Base-by-base conservation (phyloP, 2,113 vertebrate species). In the Natator depressus region DNA sequence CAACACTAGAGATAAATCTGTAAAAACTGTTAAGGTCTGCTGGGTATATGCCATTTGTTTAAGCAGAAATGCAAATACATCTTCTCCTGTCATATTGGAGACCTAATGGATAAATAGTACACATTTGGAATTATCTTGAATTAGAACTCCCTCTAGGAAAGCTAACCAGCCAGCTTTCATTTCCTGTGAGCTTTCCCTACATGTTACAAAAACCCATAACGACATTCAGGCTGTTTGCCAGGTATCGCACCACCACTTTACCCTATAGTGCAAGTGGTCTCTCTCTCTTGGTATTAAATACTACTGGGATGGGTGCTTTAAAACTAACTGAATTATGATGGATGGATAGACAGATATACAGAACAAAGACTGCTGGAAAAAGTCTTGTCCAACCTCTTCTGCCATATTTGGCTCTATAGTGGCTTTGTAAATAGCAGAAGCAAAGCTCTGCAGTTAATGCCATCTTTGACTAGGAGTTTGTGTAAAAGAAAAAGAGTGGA, bases 321-420 rank as follows among this genome's bases (percentile, higher is more conserved):
- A 50, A 80, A 84, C 75, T 82, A 84, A 89, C 85, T 82, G 94
- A 88, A 35, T 93, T 82, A 82, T 0, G 42, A 76, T 46, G 72
- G 38, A 25, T 76, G 27, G 69, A 38, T 20, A 38, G 38, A 76
- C 22, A 76, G 50, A 49, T 42, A 42, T 42, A 42, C 80, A 88
- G 93, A 93, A 72, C 93, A 96, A 95, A 94, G 72, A 91, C 62
- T 93, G 80, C 91, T 91, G 91, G 50, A 96, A 96, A 85, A 96
- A 86, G 59, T n/a, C 51, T 78, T 81, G 53, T 31, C 22, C 78
- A 46, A n/a, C 14, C 10, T 85, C 38, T 92, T 38, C 35, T 47
- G 46, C 75, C 75, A 25, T 76, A 47, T 76, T 9, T 27, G n/a
- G 6, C 20, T 62, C 69, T 57, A 8, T 24, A 82, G 42, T 17